These are phyloP conservation scores for Celastrina argiolus DNA, from an alignment of 2,888 invertebrate species.

Conservation along the genomic window DNA sequence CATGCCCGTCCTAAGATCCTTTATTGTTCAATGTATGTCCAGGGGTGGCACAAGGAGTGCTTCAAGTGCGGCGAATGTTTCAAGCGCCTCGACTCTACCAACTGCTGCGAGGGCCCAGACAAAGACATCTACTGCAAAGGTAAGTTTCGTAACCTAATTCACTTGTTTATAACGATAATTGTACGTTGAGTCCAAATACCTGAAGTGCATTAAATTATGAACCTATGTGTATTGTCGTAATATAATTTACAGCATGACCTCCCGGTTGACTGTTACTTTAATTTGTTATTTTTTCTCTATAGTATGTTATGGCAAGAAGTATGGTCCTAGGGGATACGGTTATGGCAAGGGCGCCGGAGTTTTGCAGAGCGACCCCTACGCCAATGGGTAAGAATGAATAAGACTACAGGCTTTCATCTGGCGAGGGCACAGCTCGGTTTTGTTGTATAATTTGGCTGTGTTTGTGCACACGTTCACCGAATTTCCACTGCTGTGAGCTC, in stretches of 20 bases:
- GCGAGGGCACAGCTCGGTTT: constrained; percentile 57
- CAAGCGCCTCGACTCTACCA: constrained; percentile 93
- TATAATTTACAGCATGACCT: constrained; percentile 30
- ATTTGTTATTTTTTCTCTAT: constrained; percentile 59
- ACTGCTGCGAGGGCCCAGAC: constrained; percentile 95
- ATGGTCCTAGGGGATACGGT: constrained; percentile 98
- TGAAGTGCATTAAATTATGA: constrained; percentile 14
- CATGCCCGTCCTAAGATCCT: constrained; percentile 49
- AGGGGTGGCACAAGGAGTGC: constrained; percentile 95
- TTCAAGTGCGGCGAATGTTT: constrained; percentile 93
- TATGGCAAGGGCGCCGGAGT: constrained; percentile 98
- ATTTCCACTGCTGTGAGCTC: constrained; percentile 51
- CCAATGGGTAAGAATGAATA: constrained; percentile 83
- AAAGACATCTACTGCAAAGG: constrained; percentile 98
- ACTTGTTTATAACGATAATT: background rate
- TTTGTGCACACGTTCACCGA: constrained; percentile 6
- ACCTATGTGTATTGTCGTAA: constrained; percentile 24
- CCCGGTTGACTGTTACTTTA: constrained; percentile 28
- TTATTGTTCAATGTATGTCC: constrained; percentile 73
- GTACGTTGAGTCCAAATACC: background rate
- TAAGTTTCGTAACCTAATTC: constrained; percentile 64
- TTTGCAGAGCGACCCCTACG: constrained; percentile 91
- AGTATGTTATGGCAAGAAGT: constrained; percentile 98
- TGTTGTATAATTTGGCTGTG: constrained; percentile 30
- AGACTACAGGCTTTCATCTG: constrained; percentile 51